Evolutionary conservation across 2,888 invertebrate species (phyloP).

Genomic region (Callyntrura guangdongensis): DNA sequence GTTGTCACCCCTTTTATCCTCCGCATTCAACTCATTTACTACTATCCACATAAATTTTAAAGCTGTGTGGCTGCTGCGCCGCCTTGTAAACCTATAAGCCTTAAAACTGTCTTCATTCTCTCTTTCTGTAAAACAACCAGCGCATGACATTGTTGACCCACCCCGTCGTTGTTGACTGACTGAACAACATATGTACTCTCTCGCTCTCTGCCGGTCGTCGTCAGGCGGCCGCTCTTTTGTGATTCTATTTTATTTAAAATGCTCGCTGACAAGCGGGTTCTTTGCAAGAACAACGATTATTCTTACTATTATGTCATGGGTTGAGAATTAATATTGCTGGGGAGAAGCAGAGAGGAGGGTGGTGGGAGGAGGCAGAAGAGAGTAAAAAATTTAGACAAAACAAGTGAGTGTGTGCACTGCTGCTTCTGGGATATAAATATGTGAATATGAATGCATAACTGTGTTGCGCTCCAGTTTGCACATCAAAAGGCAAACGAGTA

Average conservation of each 20-base stretch:
- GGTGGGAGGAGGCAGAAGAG: neutral
- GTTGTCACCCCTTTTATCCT: conserved; percentile 70
- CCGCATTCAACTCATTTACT: neutral
- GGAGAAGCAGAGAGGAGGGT: no score
- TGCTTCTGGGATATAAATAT: no score
- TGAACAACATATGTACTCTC: conserved; percentile 69
- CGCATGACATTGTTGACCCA: conserved; percentile 59
- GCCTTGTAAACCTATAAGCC: neutral
- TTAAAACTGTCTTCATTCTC: neutral
- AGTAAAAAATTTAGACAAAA: neutral
- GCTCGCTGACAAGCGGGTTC: conserved; percentile 70
- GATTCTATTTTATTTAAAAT: conserved; percentile 65
- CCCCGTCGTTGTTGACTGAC: conserved; percentile 65
- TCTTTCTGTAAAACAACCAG: conserved; percentile 36
- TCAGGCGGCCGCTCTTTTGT: conserved; percentile 46
- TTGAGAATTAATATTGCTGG: conserved; percentile 65
- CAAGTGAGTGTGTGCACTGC: neutral
- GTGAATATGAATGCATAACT: neutral
- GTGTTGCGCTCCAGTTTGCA: neutral
- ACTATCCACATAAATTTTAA: conserved; percentile 42
- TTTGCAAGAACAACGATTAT: conserved; percentile 67
- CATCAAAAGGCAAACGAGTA: conserved; percentile 24
- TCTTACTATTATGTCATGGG: conserved; percentile 65
- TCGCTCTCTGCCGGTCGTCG: conserved; percentile 46
- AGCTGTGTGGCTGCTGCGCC: neutral